phyloP scores from a whole-genome alignment of 2,888 invertebrate genomes.

The Machimus rusticus region DNA sequence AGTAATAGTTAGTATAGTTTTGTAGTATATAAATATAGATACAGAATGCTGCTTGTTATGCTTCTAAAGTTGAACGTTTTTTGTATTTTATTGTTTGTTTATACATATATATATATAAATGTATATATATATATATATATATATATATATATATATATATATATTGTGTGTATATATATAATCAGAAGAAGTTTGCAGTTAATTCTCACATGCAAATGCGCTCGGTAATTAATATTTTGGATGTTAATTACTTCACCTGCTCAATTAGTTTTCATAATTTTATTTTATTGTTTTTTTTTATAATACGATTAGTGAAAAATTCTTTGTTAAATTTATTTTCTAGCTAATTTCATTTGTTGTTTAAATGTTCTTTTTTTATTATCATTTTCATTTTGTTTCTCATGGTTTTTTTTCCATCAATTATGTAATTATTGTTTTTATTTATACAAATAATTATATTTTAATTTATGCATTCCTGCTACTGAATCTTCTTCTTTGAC shows the following conservation, averaged over 20 bases:
- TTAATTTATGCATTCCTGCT: neutral
- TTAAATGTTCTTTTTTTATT: neutral
- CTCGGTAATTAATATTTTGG: neutral
- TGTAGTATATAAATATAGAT: neutral
- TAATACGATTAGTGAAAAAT: slow-evolving; percentile 16
- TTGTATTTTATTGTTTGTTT: neutral
- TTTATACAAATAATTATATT: neutral
- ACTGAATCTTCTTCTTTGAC: neutral
- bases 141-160: neutral
- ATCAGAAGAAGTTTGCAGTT: neutral
- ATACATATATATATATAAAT: neutral
- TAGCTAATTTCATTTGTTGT: neutral
- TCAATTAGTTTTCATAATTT: neutral
- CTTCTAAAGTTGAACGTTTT: neutral
- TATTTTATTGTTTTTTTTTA: neutral
- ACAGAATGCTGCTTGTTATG: neutral
- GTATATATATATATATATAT: neutral
- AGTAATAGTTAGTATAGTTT: neutral
- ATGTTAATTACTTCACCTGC: neutral
- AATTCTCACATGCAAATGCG: neutral
- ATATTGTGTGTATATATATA: neutral
- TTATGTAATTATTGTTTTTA: too few species aligned
- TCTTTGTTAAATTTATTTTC: slow-evolving; percentile 17
- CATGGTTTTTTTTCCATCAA: neutral
- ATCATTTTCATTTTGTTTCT: neutral